Conservation (phyloP, 1,140 invertebrate genomes). For the Drosophila repletoides region DNA sequence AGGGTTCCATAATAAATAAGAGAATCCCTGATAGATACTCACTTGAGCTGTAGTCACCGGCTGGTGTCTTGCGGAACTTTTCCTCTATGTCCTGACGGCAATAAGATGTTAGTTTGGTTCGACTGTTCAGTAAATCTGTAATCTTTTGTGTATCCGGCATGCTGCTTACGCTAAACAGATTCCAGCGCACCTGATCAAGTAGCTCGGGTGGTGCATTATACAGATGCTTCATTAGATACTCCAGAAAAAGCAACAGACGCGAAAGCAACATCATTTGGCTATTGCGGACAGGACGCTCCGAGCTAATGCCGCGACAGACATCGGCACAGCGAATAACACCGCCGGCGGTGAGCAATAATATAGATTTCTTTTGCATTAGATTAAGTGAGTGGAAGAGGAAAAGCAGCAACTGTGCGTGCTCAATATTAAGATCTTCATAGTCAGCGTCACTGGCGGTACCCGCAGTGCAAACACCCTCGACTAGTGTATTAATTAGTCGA, state of each 20-base stretch:
- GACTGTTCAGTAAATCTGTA: constrained; percentile 67
- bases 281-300: constrained; percentile 83
- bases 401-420: constrained; percentile 95
- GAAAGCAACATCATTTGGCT: constrained; percentile 91
- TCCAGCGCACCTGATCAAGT: constrained; percentile 88
- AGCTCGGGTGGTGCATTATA: constrained; percentile 93
- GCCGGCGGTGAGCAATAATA: constrained; percentile 91
- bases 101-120: constrained; percentile 72
- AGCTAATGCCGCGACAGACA: constrained; percentile 84
- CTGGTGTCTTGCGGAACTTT: constrained; percentile 87
- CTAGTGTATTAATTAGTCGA: constrained; percentile 92
- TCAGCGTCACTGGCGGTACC: constrained; percentile 52
- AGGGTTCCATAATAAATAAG: too few relatives aligned
- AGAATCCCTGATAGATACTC: not conserved
- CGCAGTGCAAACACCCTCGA: constrained; percentile 87
- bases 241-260: constrained; percentile 93
- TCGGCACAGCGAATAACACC: constrained; percentile 87
- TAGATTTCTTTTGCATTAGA: constrained; percentile 97
- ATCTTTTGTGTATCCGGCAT: constrained; percentile 73
- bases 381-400: constrained; percentile 97
- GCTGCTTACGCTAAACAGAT: constrained; percentile 78
- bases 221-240: constrained; percentile 97
- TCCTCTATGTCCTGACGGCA: constrained; percentile 89
- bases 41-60: constrained; percentile 62
- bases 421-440: constrained; percentile 93